Percentiles rank a stretch among this genome's conserved stretches.
phyloP scores from a whole-genome alignment of 2,888 invertebrate genomes.

The Drosophila cognata region DNA sequence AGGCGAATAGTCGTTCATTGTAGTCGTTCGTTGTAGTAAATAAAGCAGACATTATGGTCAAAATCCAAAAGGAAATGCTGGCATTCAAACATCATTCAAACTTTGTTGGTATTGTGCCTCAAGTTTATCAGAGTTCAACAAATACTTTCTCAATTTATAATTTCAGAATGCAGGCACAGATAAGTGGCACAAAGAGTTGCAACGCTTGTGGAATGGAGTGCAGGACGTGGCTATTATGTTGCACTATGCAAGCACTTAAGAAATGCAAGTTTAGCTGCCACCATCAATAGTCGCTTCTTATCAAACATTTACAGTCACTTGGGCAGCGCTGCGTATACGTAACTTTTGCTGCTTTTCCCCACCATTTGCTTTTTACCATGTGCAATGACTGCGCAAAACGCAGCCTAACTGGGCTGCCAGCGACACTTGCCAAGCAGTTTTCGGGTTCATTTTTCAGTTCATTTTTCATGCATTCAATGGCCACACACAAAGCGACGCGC shows the following conservation, averaged over 20 bases:
- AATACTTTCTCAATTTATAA: slow-evolving; percentile 4
- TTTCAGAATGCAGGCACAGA: not conserved
- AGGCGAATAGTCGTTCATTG: not conserved
- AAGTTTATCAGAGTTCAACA: not conserved
- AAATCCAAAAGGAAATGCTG: not conserved
- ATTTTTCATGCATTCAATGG: slow-evolving; percentile 78
- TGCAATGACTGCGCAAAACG: slow-evolving; percentile 72
- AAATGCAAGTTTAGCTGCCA: slow-evolving; percentile 34
- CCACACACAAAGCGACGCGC: slow-evolving; percentile 60
- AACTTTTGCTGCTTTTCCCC: slow-evolving; percentile 25
- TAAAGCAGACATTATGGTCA: not conserved
- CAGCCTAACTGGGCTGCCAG: slow-evolving; percentile 75
- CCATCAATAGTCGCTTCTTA: slow-evolving; percentile 70
- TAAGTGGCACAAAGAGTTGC: not conserved
- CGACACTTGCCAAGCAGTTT: slow-evolving; percentile 65
- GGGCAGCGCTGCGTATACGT: slow-evolving; percentile 68
- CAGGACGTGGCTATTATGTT: slow-evolving; percentile 35
- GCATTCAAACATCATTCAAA: not conserved
- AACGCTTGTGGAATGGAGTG: slow-evolving; percentile 1
- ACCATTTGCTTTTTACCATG: slow-evolving; percentile 29
- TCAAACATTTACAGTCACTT: slow-evolving; percentile 72
- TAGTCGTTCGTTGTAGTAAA: not conserved
- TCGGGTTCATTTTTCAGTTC: slow-evolving; percentile 54
- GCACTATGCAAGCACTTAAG: slow-evolving; percentile 25
- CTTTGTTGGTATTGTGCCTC: not conserved